phyloP scores from a whole-genome alignment of 2,113 vertebrate genomes.

The Pseudopodoces humilis region DNA sequence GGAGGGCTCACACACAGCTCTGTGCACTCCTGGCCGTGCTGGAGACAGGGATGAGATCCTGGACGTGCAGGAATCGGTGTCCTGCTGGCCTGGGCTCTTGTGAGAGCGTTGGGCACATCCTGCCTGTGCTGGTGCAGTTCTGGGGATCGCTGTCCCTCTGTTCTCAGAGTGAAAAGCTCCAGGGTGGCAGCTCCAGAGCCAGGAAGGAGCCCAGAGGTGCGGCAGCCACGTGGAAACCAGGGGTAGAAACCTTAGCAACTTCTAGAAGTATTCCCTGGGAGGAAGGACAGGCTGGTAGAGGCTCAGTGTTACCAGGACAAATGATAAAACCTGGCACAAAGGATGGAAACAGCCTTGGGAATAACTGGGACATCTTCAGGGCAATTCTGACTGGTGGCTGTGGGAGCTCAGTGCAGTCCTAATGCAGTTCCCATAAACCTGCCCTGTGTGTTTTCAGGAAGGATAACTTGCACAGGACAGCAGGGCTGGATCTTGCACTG shows the following conservation, averaged over 20 bases:
- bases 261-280: accelerated
- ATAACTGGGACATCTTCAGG: not conserved
- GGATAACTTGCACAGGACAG: not conserved
- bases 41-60: not conserved
- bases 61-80: accelerated
- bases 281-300: not conserved
- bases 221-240: not conserved
- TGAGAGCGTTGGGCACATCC: not conserved
- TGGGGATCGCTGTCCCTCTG: accelerated
- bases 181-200: not conserved
- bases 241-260: accelerated
- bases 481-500: not conserved
- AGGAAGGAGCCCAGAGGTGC: not conserved
- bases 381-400: accelerated
- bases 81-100: too few relatives aligned
- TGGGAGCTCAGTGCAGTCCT: accelerated
- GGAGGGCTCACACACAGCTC: accelerated
- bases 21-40: accelerated
- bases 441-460: not conserved
- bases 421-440: not conserved
- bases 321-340: not conserved
- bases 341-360: not conserved
- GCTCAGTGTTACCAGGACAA: not conserved
- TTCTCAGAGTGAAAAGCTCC: too few relatives aligned
- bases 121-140: not conserved